phyloP scores from a whole-genome alignment of 2,888 invertebrate species.

The Rhaphigaster nebulosa region DNA sequence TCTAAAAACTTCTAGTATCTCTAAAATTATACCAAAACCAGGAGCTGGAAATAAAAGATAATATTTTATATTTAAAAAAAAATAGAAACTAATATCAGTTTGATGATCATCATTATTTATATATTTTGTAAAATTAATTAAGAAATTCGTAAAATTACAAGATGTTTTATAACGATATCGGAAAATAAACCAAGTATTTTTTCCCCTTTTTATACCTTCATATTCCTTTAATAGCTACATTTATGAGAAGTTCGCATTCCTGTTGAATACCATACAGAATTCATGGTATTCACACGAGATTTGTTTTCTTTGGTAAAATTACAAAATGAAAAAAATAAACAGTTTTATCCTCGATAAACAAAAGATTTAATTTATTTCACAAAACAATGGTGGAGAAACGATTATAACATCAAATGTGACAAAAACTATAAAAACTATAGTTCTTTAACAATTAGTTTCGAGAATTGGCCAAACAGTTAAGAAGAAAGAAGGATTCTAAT shows the following conservation, averaged over 20 bases:
- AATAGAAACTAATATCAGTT: not conserved
- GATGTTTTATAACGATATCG: not conserved
- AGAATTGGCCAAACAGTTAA: no score
- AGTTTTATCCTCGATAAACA: no score
- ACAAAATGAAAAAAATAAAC: not conserved
- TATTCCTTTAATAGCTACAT: not conserved
- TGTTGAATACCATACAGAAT: not conserved
- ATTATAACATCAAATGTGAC: no score
- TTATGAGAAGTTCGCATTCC: slow-evolving; percentile 8
- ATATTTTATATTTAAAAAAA: no score
- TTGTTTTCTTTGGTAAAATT: not conserved
- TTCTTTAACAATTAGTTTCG: no score
- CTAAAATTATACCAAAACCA: no score
- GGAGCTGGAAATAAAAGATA: no score
- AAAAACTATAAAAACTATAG: no score
- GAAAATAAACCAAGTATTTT: not conserved
- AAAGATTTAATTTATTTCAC: no score
- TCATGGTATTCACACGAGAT: not conserved
- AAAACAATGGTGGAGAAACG: no score
- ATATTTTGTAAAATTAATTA: not conserved
- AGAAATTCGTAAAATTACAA: not conserved
- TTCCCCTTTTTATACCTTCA: not conserved
- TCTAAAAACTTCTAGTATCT: no score
- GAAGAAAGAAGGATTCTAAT: no score
- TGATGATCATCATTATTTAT: not conserved